These are phyloP conservation scores for Festucalex cinctus DNA, from an alignment of 2,113 vertebrate genomes.

Conservation along the genomic window DNA sequence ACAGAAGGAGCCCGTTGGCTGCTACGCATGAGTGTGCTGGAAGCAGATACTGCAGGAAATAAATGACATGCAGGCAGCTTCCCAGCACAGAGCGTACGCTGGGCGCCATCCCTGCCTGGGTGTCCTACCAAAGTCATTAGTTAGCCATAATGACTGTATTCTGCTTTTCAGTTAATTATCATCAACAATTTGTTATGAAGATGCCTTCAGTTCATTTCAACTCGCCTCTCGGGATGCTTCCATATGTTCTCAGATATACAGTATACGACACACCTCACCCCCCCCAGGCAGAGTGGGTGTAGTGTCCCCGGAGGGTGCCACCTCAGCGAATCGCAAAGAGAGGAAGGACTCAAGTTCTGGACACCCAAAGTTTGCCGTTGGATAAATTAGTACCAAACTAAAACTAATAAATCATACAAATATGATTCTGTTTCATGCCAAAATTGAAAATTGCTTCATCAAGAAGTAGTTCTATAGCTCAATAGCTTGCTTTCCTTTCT, in stretches of 20 bases:
- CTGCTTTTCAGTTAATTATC: slow-evolving; percentile 21
- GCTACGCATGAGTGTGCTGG: slow-evolving; percentile 52
- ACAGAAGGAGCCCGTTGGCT: slow-evolving; percentile 67
- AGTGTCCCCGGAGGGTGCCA: slow-evolving; percentile 37
- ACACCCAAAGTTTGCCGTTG: background rate
- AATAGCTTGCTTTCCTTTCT: too few species aligned
- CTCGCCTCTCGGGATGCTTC: slow-evolving; percentile 5
- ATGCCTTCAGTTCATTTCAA: background rate
- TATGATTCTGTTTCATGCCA: background rate
- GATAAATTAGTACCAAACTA: background rate
- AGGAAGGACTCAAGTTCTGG: background rate
- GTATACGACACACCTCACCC: background rate
- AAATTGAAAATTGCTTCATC: background rate
- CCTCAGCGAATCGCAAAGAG: slow-evolving; percentile 18
- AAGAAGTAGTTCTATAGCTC: background rate
- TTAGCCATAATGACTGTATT: slow-evolving; percentile 32
- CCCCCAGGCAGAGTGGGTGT: slow-evolving; percentile 41
- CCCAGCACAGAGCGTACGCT: slow-evolving; percentile 54
- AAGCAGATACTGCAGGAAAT: slow-evolving; percentile 67
- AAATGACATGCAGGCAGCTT: slow-evolving; percentile 52
- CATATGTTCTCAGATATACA: slow-evolving; percentile 3
- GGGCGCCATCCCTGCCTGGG: slow-evolving; percentile 47
- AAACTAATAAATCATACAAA: background rate
- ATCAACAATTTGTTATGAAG: slow-evolving; percentile 7
- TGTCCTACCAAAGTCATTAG: slow-evolving; percentile 46